Conservation (phyloP, 35 echinoderm and acorn worm genomes). For the Lytechinus variegatus region DNA sequence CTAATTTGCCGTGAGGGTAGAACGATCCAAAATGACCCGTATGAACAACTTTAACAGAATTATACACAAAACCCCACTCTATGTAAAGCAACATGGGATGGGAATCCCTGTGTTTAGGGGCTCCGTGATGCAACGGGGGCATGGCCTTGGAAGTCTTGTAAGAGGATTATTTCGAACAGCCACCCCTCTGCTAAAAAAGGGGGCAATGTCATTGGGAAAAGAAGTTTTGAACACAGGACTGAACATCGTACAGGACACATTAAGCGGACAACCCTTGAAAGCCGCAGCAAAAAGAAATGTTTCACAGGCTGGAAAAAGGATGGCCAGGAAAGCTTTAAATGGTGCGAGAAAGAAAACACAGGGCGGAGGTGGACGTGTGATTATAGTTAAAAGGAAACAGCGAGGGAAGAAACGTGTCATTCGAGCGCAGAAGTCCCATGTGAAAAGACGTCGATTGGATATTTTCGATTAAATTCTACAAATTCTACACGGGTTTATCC, state of each 20-base stretch:
- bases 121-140: constrained; percentile 51
- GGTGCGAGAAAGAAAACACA: constrained; percentile 6
- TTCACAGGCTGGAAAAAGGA: background rate
- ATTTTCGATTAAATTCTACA: constrained; percentile 44
- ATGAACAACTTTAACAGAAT: background rate
- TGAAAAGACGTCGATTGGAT: constrained; percentile 30
- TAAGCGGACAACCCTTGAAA: constrained; percentile 19
- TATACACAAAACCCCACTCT: background rate
- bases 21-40: background rate
- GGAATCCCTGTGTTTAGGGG: constrained; percentile 45
- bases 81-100: background rate
- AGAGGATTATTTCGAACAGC: constrained; percentile 66
- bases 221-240: constrained; percentile 54
- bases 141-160: constrained; percentile 59
- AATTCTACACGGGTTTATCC: background rate
- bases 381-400: background rate
- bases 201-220: constrained; percentile 65
- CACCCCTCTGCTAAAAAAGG: constrained; percentile 64
- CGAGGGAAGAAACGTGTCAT: background rate
- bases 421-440: background rate
- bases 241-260: constrained; percentile 58
- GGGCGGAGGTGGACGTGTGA: background rate
- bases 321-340: background rate
- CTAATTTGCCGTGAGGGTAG: constrained; percentile 44
- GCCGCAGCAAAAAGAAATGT: background rate